These are phyloP conservation scores for Peromyscus aztecus DNA, from an alignment of 2,797 vertebrate genomes.

Conservation along the genomic window DNA sequence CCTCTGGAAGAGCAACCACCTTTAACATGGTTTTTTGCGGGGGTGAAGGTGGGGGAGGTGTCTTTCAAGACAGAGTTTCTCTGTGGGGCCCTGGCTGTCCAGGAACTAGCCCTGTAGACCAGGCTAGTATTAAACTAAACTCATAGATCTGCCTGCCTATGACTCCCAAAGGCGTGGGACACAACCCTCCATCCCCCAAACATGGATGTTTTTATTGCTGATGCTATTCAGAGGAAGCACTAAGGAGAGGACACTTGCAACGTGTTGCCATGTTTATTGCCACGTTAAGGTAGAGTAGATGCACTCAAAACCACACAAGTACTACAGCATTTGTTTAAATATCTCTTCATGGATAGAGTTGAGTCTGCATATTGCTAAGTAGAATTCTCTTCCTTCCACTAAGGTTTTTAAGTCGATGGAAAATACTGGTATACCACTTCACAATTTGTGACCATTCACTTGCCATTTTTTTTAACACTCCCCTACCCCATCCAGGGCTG, in stretches of 20 bases:
- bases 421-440: constrained; percentile 39
- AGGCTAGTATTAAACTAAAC: too few species aligned
- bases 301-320: constrained; percentile 5
- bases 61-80: too few species aligned
- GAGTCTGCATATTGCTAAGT: constrained; percentile 1
- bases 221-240: constrained; percentile 10
- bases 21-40: too few species aligned
- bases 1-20: too few species aligned
- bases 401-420: constrained; percentile 31
- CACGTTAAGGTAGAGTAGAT: not conserved
- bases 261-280: not conserved
- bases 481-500: not conserved
- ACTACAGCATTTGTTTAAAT: not conserved
- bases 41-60: too few species aligned
- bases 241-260: not conserved
- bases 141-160: too few species aligned
- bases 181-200: not conserved
- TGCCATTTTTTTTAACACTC: not conserved
- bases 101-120: too few species aligned
- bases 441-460: not conserved
- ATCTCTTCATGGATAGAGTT: not conserved
- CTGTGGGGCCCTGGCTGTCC: too few species aligned
- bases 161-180: too few species aligned
- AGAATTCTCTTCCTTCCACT: not conserved
- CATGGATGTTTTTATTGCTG: constrained; percentile 11